phyloP scores from a whole-genome alignment of 2,888 invertebrate genomes.

The Leptopilina syphax region DNA sequence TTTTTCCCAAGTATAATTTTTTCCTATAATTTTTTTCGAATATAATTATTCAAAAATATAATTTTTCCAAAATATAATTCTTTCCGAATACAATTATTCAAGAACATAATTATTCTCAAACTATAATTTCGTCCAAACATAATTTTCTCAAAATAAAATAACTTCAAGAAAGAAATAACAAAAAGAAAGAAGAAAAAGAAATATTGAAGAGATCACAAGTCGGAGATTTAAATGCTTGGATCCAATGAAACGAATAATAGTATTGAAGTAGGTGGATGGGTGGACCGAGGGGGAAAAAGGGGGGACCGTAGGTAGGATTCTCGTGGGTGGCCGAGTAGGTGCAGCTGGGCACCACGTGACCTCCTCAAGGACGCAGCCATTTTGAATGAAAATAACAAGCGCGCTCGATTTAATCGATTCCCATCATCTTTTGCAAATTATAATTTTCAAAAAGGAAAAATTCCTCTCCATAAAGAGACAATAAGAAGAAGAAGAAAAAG shows the following conservation, averaged over 20 bases:
- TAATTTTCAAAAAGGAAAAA: constrained; percentile 14
- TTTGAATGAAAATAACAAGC: constrained; percentile 63
- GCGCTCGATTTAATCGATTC: constrained; percentile 51
- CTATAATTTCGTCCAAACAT: too few species aligned
- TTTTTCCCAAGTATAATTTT: too few species aligned
- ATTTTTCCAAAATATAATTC: too few species aligned
- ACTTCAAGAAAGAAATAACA: neutral
- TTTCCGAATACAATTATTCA: too few species aligned
- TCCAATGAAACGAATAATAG: constrained; percentile 35
- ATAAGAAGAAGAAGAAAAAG: constrained; percentile 39
- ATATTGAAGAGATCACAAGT: neutral
- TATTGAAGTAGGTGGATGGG: constrained; percentile 39
- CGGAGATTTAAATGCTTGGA: constrained; percentile 39
- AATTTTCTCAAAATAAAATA: too few species aligned
- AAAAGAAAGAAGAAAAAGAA: neutral
- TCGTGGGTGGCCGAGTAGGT: constrained; percentile 67
- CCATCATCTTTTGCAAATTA: constrained; percentile 37
- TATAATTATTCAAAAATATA: too few species aligned
- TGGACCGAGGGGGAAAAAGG: constrained; percentile 48
- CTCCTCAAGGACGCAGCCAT: constrained; percentile 73
- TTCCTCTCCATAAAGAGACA: too few species aligned
- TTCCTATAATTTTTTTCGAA: too few species aligned
- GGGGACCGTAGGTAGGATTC: constrained; percentile 56
- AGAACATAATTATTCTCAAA: too few species aligned
- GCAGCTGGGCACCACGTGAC: constrained; percentile 69